Percentiles rank a stretch among this genome's conserved stretches.
Conservation (phyloP, 2,888 invertebrate genomes). For the Elgonia sp. region DNA sequence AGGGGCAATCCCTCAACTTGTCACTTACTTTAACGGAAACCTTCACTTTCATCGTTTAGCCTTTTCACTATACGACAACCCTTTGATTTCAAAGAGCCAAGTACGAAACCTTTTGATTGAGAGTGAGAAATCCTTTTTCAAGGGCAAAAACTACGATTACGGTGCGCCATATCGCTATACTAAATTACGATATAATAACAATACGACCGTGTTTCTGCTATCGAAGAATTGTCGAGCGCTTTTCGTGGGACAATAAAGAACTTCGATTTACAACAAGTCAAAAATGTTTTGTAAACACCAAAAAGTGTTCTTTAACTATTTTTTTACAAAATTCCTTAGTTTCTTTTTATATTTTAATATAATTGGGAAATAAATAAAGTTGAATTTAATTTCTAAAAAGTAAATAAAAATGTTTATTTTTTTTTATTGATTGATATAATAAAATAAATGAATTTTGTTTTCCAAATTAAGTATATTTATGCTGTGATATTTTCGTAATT, state of each 20-base stretch:
- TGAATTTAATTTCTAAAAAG: too few species aligned
- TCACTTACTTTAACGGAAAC: constrained; percentile 83
- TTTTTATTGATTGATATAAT: too few species aligned
- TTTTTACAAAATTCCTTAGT: too few species aligned
- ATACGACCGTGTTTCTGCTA: constrained; percentile 56
- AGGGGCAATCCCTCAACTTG: constrained; percentile 85
- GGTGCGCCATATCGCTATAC: constrained; percentile 45
- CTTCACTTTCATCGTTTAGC: constrained; percentile 75
- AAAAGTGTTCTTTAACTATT: constrained; percentile 17
- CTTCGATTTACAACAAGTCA: constrained; percentile 28
- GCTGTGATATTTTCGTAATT: too few species aligned
- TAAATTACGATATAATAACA: constrained; percentile 64
- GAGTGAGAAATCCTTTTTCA: constrained; percentile 57
- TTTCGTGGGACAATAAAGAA: constrained; percentile 42
- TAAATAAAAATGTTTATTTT: too few species aligned
- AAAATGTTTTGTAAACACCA: constrained; percentile 35
- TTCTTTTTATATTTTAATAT: too few species aligned
- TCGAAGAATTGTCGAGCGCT: constrained; percentile 48
- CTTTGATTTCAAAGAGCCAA: constrained; percentile 71
- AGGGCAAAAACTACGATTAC: constrained; percentile 35
- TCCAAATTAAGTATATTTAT: too few species aligned
- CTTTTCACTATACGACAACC: constrained; percentile 71
- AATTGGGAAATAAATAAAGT: too few species aligned
- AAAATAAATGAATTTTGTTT: too few species aligned
- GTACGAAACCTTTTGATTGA: constrained; percentile 66